phyloP scores from a whole-genome alignment of 2,113 vertebrate genomes.

The Tonatia bakeri region DNA sequence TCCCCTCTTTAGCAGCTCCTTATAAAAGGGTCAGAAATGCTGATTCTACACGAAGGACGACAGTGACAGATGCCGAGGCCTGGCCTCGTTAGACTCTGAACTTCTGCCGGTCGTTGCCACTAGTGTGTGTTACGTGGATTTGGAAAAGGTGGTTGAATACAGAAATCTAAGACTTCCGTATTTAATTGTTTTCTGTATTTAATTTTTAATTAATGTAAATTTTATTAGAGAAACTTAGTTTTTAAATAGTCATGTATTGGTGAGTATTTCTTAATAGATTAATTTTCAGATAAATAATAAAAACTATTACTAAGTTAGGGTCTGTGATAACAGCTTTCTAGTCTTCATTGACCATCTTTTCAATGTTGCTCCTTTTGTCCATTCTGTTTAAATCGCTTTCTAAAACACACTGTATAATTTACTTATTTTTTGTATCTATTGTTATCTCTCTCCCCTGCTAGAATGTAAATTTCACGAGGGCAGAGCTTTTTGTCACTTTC shows the following conservation, averaged over 20 bases:
- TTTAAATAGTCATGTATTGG: background rate
- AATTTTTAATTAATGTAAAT: background rate
- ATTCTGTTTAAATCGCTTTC: background rate
- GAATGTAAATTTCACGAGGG: background rate
- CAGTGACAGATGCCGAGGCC: constrained; percentile 82
- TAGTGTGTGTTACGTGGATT: background rate
- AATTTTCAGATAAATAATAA: background rate
- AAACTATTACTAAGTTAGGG: background rate
- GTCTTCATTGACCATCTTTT: background rate
- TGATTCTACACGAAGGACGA: constrained; percentile 82
- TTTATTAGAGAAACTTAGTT: constrained; percentile 51
- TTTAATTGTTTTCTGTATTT: background rate
- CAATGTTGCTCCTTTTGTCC: fast-evolving
- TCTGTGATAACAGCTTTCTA: background rate
- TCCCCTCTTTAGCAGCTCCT: constrained; percentile 69
- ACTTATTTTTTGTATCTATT: background rate
- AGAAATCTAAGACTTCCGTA: background rate
- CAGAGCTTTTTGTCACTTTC: background rate
- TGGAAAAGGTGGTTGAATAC: background rate
- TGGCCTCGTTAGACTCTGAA: constrained; percentile 56
- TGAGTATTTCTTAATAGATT: background rate
- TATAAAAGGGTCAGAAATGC: constrained; percentile 78
- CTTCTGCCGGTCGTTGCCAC: background rate
- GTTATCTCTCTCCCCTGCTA: background rate
- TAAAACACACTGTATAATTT: background rate